Base-by-base conservation (phyloP, 1,140 invertebrate species). In the Sitodiplosis mosellana region DNA sequence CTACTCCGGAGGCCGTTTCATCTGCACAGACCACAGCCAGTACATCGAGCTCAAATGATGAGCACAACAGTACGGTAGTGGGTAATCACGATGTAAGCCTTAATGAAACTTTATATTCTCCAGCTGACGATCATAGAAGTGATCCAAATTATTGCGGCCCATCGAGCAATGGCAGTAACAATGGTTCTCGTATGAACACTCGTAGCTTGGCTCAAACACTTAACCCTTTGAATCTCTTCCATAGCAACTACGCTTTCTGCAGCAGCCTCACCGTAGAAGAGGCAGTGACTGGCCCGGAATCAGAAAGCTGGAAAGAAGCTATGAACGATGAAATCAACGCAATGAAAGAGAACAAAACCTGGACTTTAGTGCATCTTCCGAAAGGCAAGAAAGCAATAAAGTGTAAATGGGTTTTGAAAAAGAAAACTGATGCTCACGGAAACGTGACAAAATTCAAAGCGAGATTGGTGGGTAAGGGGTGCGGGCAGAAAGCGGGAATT, bases 371-470 rank as follows among this genome's bases (percentile, higher is more conserved):
- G 3, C 40, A 52, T 12, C 40, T 54, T 17, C 51, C 52, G 7
- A n/a, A 1, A 11, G 49, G 48, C 27, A 33, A 33, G n/a, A 55
- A 53, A 45, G 38, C 48, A 34, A 45, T 56, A 5, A 37, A 42
- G 17, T 49, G 12, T 8, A 56, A 52, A 51, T 56, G 54, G 55
- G 49, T 55, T 2, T 56, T 51, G 20, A 54, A 51, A 50, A 53
- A 44, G 20, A 66, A 63, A 51, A n/a, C 21, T 15, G 42, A 56
- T 34, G 19, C 36, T 15, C 37, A 53, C 19, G 54, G 54, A 33
- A 47, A 47, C 2, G 45, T 52, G 22, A 46, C 42, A 22, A 14
- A 17, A 33, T 33, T 12, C 45, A 66, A 66, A 49, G 55, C 60
- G 46, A 50, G 18, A 22, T 17, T 41, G 7, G 34, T 46, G 33